These are phyloP conservation scores for Leptinotarsa juncta DNA, from an alignment of 2,888 invertebrate genomes.

Conservation along the genomic window DNA sequence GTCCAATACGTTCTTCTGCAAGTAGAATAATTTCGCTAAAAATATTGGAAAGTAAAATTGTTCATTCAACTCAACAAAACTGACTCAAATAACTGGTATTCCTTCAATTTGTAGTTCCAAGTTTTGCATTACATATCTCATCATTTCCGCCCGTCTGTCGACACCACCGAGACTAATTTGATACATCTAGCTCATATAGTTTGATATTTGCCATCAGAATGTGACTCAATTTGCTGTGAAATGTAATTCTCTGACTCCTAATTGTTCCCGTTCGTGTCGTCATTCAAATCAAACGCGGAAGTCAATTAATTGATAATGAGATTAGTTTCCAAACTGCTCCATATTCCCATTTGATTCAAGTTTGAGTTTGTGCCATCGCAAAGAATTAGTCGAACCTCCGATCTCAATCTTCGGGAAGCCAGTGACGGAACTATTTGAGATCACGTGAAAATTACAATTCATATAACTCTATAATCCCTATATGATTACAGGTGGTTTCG, in stretches of 20 bases:
- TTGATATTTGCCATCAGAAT: conserved; percentile 40
- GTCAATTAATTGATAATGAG: conserved; percentile 49
- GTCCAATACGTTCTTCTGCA: too few relatives aligned
- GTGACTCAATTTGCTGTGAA: conserved; percentile 40
- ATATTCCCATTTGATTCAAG: conserved; percentile 41
- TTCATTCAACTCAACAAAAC: background rate
- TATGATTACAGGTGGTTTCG: too few relatives aligned
- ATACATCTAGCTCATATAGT: conserved; percentile 35
- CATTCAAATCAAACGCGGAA: conserved; percentile 48
- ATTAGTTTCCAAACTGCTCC: conserved; percentile 47
- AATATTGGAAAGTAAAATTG: too few relatives aligned
- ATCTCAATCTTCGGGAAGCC: conserved; percentile 20
- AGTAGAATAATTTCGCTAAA: too few relatives aligned
- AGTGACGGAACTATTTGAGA: conserved; percentile 11
- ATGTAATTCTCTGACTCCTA: conserved; percentile 44
- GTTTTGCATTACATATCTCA: background rate
- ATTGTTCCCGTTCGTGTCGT: conserved; percentile 44
- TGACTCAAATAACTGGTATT: background rate
- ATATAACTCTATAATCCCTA: too few relatives aligned
- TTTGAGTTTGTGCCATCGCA: conserved; percentile 26
- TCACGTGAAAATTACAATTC: too few relatives aligned
- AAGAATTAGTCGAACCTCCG: conserved; percentile 27
- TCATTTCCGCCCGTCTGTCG: background rate
- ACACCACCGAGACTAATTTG: conserved; percentile 25
- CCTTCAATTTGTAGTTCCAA: background rate